Conservation (phyloP, 2,888 invertebrate species). For the Euplagia quadripunctaria region DNA sequence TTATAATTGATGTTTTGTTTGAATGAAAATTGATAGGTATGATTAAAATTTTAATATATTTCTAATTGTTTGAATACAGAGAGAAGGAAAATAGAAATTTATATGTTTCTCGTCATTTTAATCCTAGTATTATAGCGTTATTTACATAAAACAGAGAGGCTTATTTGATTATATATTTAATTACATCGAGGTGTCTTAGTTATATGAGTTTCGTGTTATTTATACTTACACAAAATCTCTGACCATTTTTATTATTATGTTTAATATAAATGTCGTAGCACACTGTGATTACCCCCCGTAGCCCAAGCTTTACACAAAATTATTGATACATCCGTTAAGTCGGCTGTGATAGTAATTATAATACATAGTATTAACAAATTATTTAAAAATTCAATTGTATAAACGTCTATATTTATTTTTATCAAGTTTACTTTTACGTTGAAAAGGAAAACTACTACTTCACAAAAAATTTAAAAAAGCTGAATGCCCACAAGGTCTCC, state of each 20-base stretch:
- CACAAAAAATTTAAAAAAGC: too few species aligned
- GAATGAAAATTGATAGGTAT: constrained; percentile 11
- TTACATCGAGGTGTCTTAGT: neutral
- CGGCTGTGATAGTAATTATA: neutral
- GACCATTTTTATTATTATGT: neutral
- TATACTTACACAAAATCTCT: neutral
- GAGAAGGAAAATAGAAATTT: neutral
- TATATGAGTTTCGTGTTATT: too few species aligned
- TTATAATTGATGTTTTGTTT: constrained; percentile 23
- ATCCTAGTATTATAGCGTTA: neutral
- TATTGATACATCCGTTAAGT: neutral
- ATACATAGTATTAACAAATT: too few species aligned
- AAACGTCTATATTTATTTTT: too few species aligned
- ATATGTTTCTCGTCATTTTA: neutral
- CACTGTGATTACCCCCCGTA: neutral
- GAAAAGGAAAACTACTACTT: too few species aligned
- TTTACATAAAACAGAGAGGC: neutral
- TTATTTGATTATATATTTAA: too few species aligned
- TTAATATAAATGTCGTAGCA: too few species aligned
- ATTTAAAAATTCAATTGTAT: too few species aligned
- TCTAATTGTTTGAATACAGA: neutral
- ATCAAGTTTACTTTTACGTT: too few species aligned
- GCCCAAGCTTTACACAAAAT: neutral
- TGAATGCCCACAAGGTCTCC: too few species aligned
- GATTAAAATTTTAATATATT: neutral